These are phyloP conservation scores for Montipora sp. DNA, from an alignment of 64 coral and sea anemone species.

Conservation along the genomic window DNA sequence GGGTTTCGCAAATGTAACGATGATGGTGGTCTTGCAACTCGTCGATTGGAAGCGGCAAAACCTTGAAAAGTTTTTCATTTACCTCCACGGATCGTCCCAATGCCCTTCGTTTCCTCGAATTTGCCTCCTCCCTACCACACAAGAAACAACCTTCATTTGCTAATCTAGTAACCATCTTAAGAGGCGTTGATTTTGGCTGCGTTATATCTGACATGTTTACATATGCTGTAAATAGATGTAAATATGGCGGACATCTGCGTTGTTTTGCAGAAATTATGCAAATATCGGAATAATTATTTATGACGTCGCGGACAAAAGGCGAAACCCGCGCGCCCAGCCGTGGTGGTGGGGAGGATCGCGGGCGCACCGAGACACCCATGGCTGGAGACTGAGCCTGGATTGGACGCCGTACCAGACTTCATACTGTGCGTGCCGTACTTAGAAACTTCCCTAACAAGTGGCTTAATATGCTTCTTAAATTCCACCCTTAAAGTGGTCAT, in stretches of 20 bases:
- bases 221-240: not conserved
- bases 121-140: not conserved
- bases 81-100: too few relatives aligned
- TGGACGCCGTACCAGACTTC: too few relatives aligned
- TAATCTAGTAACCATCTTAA: not conserved
- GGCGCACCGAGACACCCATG: not conserved
- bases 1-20: not conserved
- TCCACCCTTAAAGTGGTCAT: too few relatives aligned
- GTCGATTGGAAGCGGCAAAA: too few relatives aligned
- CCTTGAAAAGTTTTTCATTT: too few relatives aligned
- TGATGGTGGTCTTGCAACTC: not conserved
- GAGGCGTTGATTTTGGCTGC: not conserved
- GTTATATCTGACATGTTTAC: not conserved
- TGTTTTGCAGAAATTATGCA: not conserved
- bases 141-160: not conserved
- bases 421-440: too few relatives aligned
- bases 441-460: too few relatives aligned
- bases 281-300: not conserved
- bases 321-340: not conserved
- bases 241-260: not conserved
- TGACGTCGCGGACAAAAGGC: not conserved
- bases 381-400: slow-evolving; percentile 28
- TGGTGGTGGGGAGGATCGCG: slow-evolving; percentile 15
- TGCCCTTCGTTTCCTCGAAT: too few relatives aligned
- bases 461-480: too few relatives aligned